A percentile compares a stretch with the other conserved stretches of the same genome.
These are phyloP conservation scores for Acanthococcus lagerstroemiae DNA, from an alignment of 2,888 invertebrate genomes.

Conservation along the genomic window DNA sequence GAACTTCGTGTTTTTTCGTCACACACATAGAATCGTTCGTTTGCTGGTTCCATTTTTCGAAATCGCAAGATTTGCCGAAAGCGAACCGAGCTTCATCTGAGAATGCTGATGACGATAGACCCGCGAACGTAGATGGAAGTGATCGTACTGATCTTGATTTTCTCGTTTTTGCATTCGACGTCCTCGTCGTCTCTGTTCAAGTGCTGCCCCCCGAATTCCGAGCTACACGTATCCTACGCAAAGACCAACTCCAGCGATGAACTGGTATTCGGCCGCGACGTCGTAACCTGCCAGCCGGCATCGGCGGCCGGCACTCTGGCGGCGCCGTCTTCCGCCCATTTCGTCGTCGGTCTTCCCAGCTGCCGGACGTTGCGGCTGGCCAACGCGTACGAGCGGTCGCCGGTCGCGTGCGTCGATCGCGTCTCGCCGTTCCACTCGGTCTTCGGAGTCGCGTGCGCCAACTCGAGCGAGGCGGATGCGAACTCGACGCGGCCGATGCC, in stretches of 20 bases:
- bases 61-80: too few relatives aligned
- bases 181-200: conserved; percentile 12
- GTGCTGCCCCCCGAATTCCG: conserved; percentile 10
- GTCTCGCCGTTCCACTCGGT: neutral
- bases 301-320: neutral
- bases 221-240: neutral
- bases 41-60: too few relatives aligned
- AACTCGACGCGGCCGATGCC: neutral
- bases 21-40: too few relatives aligned
- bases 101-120: too few relatives aligned
- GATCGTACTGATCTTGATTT: too few relatives aligned
- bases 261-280: neutral
- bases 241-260: neutral
- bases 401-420: conserved; percentile 7
- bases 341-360: neutral
- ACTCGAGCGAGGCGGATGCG: neutral
- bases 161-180: too few relatives aligned
- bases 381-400: neutral
- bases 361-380: neutral
- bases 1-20: too few relatives aligned
- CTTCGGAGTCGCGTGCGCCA: neutral
- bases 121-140: too few relatives aligned
- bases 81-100: too few relatives aligned
- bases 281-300: neutral
- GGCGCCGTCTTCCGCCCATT: neutral